Conservation (phyloP, 2,888 invertebrate species). For the Polydrusus tereticollis region DNA sequence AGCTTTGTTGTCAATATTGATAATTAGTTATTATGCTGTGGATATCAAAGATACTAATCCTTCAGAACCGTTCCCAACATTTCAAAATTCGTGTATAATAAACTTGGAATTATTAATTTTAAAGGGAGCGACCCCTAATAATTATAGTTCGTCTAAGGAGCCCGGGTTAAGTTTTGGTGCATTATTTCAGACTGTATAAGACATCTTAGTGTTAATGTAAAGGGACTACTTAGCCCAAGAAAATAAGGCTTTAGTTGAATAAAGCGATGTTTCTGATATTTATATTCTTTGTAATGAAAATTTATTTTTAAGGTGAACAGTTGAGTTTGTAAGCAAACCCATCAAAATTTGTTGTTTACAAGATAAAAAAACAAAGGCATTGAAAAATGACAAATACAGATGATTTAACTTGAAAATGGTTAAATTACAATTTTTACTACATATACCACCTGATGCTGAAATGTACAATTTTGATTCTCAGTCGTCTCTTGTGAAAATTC, state of each 20-base stretch:
- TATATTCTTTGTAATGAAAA: no score
- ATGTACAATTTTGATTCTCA: no score
- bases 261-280: no score
- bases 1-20: neutral
- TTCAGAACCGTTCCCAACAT: constrained; percentile 4
- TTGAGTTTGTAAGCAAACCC: no score
- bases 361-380: no score
- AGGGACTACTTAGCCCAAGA: neutral
- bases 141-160: constrained; percentile 31
- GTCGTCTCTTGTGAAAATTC: no score
- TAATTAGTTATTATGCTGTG: neutral
- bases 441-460: no score
- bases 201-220: constrained; percentile 5
- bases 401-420: no score
- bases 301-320: no score
- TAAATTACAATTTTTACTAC: no score
- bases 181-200: constrained; percentile 23
- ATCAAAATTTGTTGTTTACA: no score
- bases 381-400: no score
- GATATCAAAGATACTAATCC: neutral
- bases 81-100: constrained; percentile 24
- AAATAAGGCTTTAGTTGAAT: neutral
- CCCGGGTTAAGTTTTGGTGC: constrained; percentile 23
- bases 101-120: constrained; percentile 32
- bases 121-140: constrained; percentile 33